Evolutionary conservation across 2,797 vertebrate species (phyloP), one percentile per base, ranked within the genome.

Genomic region (Platalea minor): DNA sequence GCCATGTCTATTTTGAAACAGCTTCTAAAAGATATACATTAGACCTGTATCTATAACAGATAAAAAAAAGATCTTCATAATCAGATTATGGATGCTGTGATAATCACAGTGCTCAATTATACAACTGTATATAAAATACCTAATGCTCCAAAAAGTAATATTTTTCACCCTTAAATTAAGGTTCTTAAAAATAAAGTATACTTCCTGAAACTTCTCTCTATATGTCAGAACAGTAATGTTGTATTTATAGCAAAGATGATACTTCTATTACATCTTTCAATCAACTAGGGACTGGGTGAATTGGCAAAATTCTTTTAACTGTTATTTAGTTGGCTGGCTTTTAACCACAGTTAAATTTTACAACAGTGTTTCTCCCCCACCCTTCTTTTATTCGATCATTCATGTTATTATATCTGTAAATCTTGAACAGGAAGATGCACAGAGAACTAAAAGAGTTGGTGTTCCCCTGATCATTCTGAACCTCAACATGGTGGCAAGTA

Each of bases 91-190:
- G 51, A 63, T 91, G 43, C 31, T 74, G 23, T 64, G 60, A 45
- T 79, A 76, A 88, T 43, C 76, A 78, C 0, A 0, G 69, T 67
- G 25, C 29, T 84, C 69, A 88, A 29, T 81, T 86, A 84, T 81
- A 63, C 53, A 91, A 35, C 54, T 46, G 35, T 79, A 81, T 77
- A 78, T 76, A 75, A 94, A 95, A 91, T 51, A 83, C 7, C 6
- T 73, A 72, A 69, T 56, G 11, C 20, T 91, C 54, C 59, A 89
- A 96, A 56, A 91, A 68, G 25, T 67, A 76, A 76, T 25, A 43
- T 81, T 92, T 91, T 94, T 92, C 84, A 91, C 74, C 48, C 67
- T 83, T 82, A 87, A 95, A 83, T 88, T 94, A 78, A 83, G 20
- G 19, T 43, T 85, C 17, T 54, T 95, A 89, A 92, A 93, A 89